These are phyloP conservation scores for Ginglymostoma cirratum DNA, from an alignment of 2,113 vertebrate species.

Conservation along the genomic window DNA sequence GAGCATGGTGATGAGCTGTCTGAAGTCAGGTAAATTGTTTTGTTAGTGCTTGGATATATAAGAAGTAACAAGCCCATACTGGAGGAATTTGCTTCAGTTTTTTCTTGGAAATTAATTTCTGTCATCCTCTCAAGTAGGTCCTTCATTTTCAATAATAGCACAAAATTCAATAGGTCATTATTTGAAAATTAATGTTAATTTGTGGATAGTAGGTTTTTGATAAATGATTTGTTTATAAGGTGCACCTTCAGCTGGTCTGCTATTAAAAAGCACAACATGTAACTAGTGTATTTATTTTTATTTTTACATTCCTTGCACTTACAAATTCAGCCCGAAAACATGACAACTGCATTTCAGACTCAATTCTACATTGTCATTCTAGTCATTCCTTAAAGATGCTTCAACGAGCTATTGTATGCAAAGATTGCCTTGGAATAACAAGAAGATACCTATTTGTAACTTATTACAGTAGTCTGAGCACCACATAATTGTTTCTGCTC, in stretches of 20 bases:
- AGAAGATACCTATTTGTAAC: conserved; percentile 8
- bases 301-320: neutral
- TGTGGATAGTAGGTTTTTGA: neutral
- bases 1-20: neutral
- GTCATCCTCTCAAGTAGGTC: neutral
- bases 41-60: neutral
- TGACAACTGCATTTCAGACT: neutral
- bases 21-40: neutral
- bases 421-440: conserved; percentile 8
- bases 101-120: neutral
- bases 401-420: neutral
- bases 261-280: neutral
- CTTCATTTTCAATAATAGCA: neutral
- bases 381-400: neutral
- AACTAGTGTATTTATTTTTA: neutral
- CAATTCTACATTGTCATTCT: neutral
- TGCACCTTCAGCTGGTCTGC: neutral
- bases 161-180: neutral
- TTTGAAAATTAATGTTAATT: neutral
- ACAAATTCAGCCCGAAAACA: neutral
- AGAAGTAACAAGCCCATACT: neutral
- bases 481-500: neutral
- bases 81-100: neutral
- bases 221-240: neutral
- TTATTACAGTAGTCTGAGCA: neutral